Conservation (phyloP, 2,888 invertebrate genomes). For the Cepaea hortensis region DNA sequence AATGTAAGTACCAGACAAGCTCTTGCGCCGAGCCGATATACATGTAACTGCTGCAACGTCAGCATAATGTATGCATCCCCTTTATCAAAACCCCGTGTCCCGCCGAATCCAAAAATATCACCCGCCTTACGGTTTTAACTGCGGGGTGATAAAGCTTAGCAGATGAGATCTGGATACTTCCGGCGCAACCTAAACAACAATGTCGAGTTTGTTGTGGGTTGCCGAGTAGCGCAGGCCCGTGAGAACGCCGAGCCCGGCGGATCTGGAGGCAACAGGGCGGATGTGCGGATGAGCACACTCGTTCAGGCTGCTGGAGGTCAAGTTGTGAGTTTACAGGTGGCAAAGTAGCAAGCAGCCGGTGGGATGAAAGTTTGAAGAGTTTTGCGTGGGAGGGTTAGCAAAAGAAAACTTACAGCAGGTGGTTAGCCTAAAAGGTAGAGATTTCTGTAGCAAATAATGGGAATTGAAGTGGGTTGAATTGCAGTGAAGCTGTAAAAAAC, state of each 20-base stretch:
- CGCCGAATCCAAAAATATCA: background rate
- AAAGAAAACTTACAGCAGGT: too few species aligned
- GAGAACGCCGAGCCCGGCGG: background rate
- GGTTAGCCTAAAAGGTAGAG: too few species aligned
- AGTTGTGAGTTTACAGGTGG: too few species aligned
- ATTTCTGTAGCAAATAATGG: too few species aligned
- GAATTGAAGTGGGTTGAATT: too few species aligned
- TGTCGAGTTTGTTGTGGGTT: background rate
- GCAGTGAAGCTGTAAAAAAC: too few species aligned
- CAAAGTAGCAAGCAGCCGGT: too few species aligned
- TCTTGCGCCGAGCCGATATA: background rate
- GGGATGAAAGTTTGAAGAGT: too few species aligned
- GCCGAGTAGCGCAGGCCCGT: background rate
- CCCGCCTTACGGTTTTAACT: background rate
- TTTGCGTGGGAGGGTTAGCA: too few species aligned
- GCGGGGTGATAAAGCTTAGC: background rate
- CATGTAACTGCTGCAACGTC: background rate
- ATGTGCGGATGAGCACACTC: background rate
- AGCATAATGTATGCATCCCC: background rate
- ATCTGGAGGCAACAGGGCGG: background rate
- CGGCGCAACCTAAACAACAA: background rate
- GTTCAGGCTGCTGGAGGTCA: background rate
- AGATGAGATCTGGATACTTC: background rate
- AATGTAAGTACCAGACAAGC: background rate
- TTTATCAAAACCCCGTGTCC: background rate